Percentiles rank a stretch among this genome's conserved stretches.
These are phyloP conservation scores for Apodemus agrarius DNA, from an alignment of 2,797 vertebrate genomes.

Conservation along the genomic window DNA sequence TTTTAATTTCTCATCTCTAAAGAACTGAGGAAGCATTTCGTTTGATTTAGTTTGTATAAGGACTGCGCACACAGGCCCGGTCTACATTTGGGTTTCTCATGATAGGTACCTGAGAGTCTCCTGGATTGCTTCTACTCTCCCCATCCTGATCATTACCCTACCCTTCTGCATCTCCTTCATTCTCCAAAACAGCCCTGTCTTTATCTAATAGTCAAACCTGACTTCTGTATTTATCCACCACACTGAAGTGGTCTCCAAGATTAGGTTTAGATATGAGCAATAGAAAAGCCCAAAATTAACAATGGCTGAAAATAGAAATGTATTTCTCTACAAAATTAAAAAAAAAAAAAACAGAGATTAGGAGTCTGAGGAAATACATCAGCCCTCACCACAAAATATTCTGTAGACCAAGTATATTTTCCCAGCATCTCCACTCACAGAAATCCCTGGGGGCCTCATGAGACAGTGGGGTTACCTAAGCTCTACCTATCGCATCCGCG, in stretches of 20 bases:
- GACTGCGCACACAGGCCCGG: neutral
- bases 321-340: neutral
- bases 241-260: neutral
- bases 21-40: neutral
- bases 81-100: neutral
- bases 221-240: neutral
- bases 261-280: slow-evolving; percentile 35
- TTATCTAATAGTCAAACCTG: slow-evolving; percentile 2
- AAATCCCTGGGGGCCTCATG: neutral
- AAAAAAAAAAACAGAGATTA: neutral
- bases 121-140: neutral
- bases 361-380: neutral
- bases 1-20: slow-evolving; percentile 30
- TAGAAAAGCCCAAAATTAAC: slow-evolving; percentile 33
- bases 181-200: neutral
- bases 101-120: neutral
- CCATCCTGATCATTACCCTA: neutral
- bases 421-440: neutral
- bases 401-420: neutral
- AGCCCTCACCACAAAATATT: neutral
- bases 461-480: neutral
- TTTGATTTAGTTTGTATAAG: neutral
- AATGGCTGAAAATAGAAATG: neutral
- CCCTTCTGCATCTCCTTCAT: neutral
- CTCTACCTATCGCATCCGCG: neutral